Evolutionary conservation across 2,113 vertebrate genomes (phyloP), one percentile per base, ranked within the genome.

Genomic region (Cinclus mexicanus): DNA sequence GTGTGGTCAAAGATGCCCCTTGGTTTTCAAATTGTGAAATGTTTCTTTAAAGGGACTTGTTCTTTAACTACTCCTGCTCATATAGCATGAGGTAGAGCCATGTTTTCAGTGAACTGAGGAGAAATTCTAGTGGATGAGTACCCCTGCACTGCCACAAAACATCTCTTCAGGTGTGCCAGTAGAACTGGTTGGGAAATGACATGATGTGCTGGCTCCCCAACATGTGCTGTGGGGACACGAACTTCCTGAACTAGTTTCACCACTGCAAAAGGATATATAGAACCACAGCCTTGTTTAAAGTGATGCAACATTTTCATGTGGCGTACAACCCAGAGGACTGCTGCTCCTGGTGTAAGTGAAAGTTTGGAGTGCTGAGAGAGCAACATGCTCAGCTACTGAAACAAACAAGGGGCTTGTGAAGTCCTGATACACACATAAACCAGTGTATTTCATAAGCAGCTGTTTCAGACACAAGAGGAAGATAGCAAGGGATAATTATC

Each of bases 191-290:
- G 37, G n/a, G 67, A 70, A 67, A 39, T 49, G 35, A 35, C 10
- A 3, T 1, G 3, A 39, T 70, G 50, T n/a, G 49, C 22, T 10
- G 23, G 87, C 81, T 79, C 49, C 60, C 46, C 46, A 83, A 10
- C 57, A 72, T 0, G 3, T 4, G 6, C 28, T 53, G n/a, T 14
- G 37, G 57, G 41, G 53, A 77, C 23, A n/a, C 50, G 68, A 92
- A 61, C 53, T 69, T 97, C 90, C 82, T 90, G 57, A 86, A 85
- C 57, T 33, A 69, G 88, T 92, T 96, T 88, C 79, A 80, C 46
- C 35, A n/a, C 33, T 20, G 25, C 31, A 71, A 61, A 61, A 28
- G 50, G 37, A 80, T 61, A 10, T 35, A 64, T 37, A 1, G 12
- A 80, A 80, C 61, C 44, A 75, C 87, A 63, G 74, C 81, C 70